Evolutionary conservation across 2,888 invertebrate genomes (phyloP).

Genomic region (Eupithecia exiguata): DNA sequence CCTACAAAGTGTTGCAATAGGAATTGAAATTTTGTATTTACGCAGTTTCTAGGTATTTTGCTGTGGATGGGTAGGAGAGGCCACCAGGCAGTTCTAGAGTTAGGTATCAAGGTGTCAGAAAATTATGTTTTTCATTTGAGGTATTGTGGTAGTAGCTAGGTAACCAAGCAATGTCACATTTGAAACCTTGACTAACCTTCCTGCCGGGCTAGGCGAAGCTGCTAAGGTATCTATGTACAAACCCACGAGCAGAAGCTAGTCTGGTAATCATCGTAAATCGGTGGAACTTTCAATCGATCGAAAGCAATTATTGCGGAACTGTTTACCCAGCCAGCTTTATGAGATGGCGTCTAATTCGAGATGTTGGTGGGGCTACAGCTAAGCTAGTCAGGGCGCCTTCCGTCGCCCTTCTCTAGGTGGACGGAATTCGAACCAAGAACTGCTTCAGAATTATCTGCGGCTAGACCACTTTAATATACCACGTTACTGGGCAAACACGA

Average conservation of each 20-base stretch:
- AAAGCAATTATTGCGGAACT: not conserved
- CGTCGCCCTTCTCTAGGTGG: no score
- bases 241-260: not conserved
- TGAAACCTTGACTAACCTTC: no score
- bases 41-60: not conserved
- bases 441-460: no score
- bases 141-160: not conserved
- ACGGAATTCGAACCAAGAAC: no score
- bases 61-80: not conserved
- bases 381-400: no score
- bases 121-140: not conserved
- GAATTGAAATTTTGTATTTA: not conserved
- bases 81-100: not conserved
- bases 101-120: no score
- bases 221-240: not conserved
- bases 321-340: constrained; percentile 17
- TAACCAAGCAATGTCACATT: no score
- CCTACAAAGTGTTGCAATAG: not conserved
- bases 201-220: not conserved
- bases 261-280: not conserved
- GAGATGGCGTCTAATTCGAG: not conserved
- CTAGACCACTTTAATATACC: no score
- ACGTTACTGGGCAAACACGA: no score
- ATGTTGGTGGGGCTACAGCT: not conserved
- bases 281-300: constrained; percentile 5